phyloP scores from a whole-genome alignment of 2,797 vertebrate genomes.

The Sebastes matsubarae region DNA sequence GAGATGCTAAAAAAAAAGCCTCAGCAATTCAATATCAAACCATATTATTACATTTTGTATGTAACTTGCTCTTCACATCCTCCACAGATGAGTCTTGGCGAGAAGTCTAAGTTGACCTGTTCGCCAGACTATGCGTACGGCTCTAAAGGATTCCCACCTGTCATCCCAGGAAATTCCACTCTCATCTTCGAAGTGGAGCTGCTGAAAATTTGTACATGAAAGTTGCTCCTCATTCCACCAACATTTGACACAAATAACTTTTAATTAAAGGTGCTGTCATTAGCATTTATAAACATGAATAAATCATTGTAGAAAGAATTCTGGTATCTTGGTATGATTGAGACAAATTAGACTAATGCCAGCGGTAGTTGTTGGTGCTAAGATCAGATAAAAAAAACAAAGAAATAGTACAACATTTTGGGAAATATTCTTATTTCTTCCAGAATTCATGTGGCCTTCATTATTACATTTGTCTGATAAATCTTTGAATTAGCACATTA shows the following conservation, averaged over 20 bases:
- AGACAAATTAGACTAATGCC: background rate
- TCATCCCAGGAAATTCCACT: constrained; percentile 88
- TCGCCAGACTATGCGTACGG: constrained; percentile 91
- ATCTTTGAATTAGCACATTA: background rate
- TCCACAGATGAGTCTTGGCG: constrained; percentile 88
- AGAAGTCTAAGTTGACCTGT: constrained; percentile 88
- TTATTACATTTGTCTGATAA: constrained; percentile 1
- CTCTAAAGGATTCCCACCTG: constrained; percentile 82
- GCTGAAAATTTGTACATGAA: background rate
- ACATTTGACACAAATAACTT: constrained; percentile 34
- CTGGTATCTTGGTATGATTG: background rate
- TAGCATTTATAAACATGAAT: constrained; percentile 30
- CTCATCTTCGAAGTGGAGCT: constrained; percentile 93
- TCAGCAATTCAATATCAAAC: background rate
- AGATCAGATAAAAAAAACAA: background rate
- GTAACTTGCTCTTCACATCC: background rate
- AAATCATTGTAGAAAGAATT: constrained; percentile 12
- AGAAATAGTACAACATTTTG: background rate
- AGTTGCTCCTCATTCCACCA: constrained; percentile 29
- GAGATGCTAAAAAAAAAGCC: background rate
- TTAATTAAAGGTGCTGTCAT: constrained; percentile 42
- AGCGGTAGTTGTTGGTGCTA: background rate
- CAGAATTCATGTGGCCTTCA: background rate
- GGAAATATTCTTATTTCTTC: background rate
- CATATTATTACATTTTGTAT: background rate